Percentiles rank a stretch among this genome's conserved stretches.
These are phyloP conservation scores for Zaprionus camerounensis DNA, from an alignment of 1,140 invertebrate species.

Conservation along the genomic window DNA sequence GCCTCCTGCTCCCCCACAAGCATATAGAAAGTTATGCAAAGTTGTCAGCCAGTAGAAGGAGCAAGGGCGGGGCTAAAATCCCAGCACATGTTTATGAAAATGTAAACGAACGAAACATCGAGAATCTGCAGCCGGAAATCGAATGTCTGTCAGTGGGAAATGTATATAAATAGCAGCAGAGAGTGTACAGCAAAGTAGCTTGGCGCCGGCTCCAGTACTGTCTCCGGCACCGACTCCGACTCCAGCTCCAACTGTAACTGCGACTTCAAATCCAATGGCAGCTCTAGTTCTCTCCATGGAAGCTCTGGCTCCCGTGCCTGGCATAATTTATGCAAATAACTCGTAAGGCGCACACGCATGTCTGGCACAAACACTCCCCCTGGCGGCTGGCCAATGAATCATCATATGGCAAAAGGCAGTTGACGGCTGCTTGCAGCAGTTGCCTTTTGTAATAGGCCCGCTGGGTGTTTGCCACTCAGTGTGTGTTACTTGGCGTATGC, in stretches of 20 bases:
- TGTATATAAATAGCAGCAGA: constrained; percentile 51
- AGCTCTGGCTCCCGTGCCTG: not conserved
- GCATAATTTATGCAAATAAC: constrained; percentile 75
- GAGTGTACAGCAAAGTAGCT: constrained; percentile 26
- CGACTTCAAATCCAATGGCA: not conserved
- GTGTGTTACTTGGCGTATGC: constrained; percentile 41
- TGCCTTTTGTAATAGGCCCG: constrained; percentile 61
- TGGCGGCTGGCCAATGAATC: constrained; percentile 61
- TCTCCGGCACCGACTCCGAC: not conserved
- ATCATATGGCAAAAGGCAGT: constrained; percentile 72
- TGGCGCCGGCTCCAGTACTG: constrained; percentile 20
- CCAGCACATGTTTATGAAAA: constrained; percentile 76
- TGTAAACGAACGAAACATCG: constrained; percentile 56
- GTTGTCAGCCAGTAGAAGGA: constrained; percentile 36
- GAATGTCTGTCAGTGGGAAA: constrained; percentile 74
- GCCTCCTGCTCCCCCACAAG: not conserved
- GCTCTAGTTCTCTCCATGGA: not conserved
- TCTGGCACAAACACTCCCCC: constrained; percentile 33
- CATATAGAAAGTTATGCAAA: constrained; percentile 55
- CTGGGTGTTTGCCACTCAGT: constrained; percentile 44
- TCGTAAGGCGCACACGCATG: constrained; percentile 40
- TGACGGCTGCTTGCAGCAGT: constrained; percentile 42
- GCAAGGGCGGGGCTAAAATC: constrained; percentile 35
- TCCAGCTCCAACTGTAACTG: not conserved
- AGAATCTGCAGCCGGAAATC: constrained; percentile 64